Base-by-base conservation (phyloP, 2,888 invertebrate species). In the Scaptomyza reducta region DNA sequence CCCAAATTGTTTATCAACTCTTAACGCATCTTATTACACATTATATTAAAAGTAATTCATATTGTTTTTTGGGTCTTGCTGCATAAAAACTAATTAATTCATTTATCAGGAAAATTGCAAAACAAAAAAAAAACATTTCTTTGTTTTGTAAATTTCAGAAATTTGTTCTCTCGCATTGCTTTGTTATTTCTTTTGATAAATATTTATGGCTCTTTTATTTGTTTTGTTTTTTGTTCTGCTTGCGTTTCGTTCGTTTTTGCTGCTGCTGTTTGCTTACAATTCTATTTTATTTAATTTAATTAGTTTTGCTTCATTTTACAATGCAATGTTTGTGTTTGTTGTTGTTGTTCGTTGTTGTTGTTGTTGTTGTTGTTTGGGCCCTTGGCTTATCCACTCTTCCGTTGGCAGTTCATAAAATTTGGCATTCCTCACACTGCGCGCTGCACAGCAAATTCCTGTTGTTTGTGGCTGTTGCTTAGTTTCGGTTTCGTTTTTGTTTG, bases 251-350 rank as follows among this genome's bases (percentile, higher is more conserved):
- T 47, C 62, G 55, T 27, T 55, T 16, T 3, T 45, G 29, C 29
- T 55, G 25, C 10, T 22, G 47, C 22, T 50, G 44, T 40, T 40
- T 87, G 81, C 77, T 87, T 87, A 77, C 75, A 72, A 75, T 84
- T 69, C 53, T 66, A 83, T 77, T 79, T 74, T 63, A 87, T 87
- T 80, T 84, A 82, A 82, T 82, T 82, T 75, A 84, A 82, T 82
- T 82, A 84, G 87, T 81, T 81, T 77, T 70, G 78, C 81, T 72
- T 72, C 60, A 84, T 55, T 80, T 84, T 77, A 66, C 69, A 63
- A 47, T 38, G 53, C 60, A 55, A 47, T 62, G 62, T 40, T 66
- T 42, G 0, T 0, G 22, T 4, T 42, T 31, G 7, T 3, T 22
- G 22, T 3, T 22, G 22, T 14, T 42, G 14, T 51, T 59, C n/a